phyloP scores from a whole-genome alignment of 2,797 vertebrate genomes.

The Orestias chungarensis region DNA sequence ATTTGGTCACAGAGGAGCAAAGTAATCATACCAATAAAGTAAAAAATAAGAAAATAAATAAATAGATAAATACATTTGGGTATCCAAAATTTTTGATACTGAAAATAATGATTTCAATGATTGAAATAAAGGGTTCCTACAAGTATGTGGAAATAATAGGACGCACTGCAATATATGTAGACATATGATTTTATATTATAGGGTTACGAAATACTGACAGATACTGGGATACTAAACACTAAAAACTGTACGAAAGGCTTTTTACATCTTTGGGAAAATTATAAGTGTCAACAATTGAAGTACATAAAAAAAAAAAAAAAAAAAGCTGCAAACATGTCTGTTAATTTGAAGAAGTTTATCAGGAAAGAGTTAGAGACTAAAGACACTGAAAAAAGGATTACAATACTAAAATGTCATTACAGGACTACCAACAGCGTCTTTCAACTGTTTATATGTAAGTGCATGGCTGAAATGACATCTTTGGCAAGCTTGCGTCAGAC shows the following conservation, averaged over 20 bases:
- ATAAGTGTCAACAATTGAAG: not conserved
- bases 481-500: not conserved
- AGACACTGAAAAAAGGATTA: not conserved
- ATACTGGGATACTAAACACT: not conserved
- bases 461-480: not conserved
- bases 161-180: not conserved
- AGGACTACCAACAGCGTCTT: not conserved
- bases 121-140: not conserved
- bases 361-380: not conserved
- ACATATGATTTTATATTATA: not conserved
- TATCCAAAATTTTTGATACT: not conserved
- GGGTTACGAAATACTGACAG: not conserved
- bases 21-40: too few relatives aligned
- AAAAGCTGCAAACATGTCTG: not conserved
- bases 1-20: not conserved
- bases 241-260: not conserved
- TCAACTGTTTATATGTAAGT: not conserved
- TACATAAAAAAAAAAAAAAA: not conserved
- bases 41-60: not conserved
- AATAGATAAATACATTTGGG: too few relatives aligned
- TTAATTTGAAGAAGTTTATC: not conserved
- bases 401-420: not conserved
- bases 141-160: not conserved
- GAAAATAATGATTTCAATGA: not conserved
- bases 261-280: not conserved